Base-by-base conservation (phyloP, 2,113 vertebrate species). In the Poeciliopsis occidentalis region DNA sequence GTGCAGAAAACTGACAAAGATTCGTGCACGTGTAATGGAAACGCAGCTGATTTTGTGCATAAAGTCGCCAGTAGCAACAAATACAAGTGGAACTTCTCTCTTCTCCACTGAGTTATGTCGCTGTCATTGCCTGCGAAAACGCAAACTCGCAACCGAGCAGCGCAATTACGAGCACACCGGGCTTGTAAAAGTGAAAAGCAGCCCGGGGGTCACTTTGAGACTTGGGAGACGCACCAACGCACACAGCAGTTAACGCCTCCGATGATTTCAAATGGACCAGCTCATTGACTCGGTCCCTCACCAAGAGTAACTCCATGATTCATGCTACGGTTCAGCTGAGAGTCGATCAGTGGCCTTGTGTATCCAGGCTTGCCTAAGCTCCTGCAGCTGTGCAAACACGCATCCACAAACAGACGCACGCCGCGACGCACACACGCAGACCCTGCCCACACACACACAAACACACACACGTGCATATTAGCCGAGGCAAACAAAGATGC, bases 301-400 rank as follows among this genome's bases (percentile, higher is more conserved):
- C 39, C 54, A 68, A 69, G 68, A 54, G 70, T 62, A 71, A 64
- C 66, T 73, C 60, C 2, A 17, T 24, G 24, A 69, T 76, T 87
- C 62, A 69, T 54, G 69, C 77, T 70, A 47, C 0, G 22, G 54
- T 76, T 80, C 62, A 80, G 61, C 41, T 67, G 80, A 81, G 60
- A 81, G 60, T 73, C 79, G 73, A 85, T 88, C 83, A 73, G 80
- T 71, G 69, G 67, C 62, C 82, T 70, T 84, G 85, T 79, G 85
- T 88, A 87, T 69, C 82, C 81, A 82, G 73, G 73, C 78, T 78
- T 75, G 76, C 22, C 72, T 85, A 82, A 85, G 78, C 83, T 73
- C 61, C 64, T 74, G 76, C 84, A 89, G 81, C 85, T 88, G 80
- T 76, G 73, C 85, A 91, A 90, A 91, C 73, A 86, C 64, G 78